Conservation (phyloP, 2,888 invertebrate genomes). For the Phrixothrix hirtus region DNA sequence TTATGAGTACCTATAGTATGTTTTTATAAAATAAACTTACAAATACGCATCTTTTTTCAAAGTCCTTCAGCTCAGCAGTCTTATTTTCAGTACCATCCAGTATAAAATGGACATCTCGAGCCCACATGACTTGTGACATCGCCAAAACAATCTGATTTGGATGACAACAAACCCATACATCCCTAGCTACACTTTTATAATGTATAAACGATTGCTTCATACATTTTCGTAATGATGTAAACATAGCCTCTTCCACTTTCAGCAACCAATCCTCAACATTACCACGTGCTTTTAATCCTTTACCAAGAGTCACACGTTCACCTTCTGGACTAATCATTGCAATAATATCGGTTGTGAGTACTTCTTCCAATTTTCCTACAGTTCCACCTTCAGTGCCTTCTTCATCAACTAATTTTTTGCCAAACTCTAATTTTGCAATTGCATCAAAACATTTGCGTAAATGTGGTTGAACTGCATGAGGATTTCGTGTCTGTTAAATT, state of each 20-base stretch:
- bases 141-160: conserved; percentile 81
- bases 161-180: conserved; percentile 74
- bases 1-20: no score
- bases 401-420: conserved; percentile 62
- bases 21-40: conserved; percentile 48
- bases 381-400: conserved; percentile 58
- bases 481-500: conserved; percentile 76
- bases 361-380: conserved; percentile 50
- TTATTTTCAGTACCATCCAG: conserved; percentile 63
- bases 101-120: conserved; percentile 74
- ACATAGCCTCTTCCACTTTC: conserved; percentile 91
- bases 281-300: conserved; percentile 83
- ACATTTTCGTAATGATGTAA: conserved; percentile 71
- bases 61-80: conserved; percentile 63
- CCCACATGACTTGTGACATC: conserved; percentile 91
- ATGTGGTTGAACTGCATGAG: conserved; percentile 88
- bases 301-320: conserved; percentile 77
- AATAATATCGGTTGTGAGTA: conserved; percentile 78
- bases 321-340: conserved; percentile 91
- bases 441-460: conserved; percentile 89
- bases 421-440: conserved; percentile 77
- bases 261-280: conserved; percentile 92
- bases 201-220: conserved; percentile 77
- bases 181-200: conserved; percentile 65
- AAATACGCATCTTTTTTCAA: conserved; percentile 69